Conservation (phyloP, 2,113 vertebrate species). For the Zeus faber region DNA sequence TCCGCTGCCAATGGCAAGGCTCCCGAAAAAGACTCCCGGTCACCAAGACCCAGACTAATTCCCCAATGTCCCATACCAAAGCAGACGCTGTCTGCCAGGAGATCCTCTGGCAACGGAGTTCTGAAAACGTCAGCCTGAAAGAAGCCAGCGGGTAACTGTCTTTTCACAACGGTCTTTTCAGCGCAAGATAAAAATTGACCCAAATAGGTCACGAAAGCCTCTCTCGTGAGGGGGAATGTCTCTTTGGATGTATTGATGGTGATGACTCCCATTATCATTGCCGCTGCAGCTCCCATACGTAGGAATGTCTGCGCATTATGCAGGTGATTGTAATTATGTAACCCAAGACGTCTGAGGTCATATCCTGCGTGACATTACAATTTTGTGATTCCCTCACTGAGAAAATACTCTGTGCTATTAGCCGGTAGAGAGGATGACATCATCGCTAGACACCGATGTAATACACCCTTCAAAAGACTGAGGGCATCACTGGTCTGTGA, state of each 20-base stretch:
- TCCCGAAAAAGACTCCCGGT: slow-evolving; percentile 26
- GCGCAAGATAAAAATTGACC: slow-evolving; percentile 18
- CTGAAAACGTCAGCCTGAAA: slow-evolving; percentile 16
- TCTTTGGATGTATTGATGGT: slow-evolving; percentile 23
- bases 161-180: no score
- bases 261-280: slow-evolving; percentile 13
- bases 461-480: slow-evolving; percentile 43
- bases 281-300: slow-evolving; percentile 10
- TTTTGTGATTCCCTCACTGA: slow-evolving; percentile 27
- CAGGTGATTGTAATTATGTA: slow-evolving; percentile 61
- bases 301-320: slow-evolving; percentile 37
- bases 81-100: slow-evolving; percentile 30
- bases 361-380: slow-evolving; percentile 45
- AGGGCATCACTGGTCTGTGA: slow-evolving; percentile 41
- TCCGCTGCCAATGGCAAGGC: slow-evolving; percentile 16
- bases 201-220: slow-evolving; percentile 11
- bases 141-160: slow-evolving; percentile 9
- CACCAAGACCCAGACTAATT: slow-evolving; percentile 52
- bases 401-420: slow-evolving; percentile 37
- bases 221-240: neutral
- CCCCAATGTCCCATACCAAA: no score
- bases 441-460: slow-evolving; percentile 46
- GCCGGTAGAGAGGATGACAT: slow-evolving; percentile 40
- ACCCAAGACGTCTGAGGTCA: slow-evolving; percentile 47
- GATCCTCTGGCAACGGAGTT: slow-evolving; percentile 25